A percentile compares a stretch with the other conserved stretches of the same genome.
Evolutionary conservation across 2,888 invertebrate genomes (phyloP).

Genomic region (Troides oblongomaculatus): DNA sequence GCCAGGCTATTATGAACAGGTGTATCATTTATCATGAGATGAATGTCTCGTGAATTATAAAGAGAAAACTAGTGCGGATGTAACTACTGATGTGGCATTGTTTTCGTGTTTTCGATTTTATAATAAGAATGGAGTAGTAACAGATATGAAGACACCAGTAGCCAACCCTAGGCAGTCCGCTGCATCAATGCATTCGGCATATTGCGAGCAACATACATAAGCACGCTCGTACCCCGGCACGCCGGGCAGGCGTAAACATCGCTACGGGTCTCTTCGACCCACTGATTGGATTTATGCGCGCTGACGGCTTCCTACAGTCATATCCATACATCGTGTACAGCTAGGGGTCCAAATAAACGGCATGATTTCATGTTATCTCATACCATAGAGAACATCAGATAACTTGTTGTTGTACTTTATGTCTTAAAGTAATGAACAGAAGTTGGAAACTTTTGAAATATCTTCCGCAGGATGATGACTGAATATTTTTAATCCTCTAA

Average conservation of each 20-base stretch:
- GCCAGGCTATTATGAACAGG: too few relatives aligned
- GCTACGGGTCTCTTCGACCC: conserved; percentile 52
- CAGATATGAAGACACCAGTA: neutral
- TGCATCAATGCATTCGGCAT: conserved; percentile 71
- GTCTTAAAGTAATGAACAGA: too few relatives aligned
- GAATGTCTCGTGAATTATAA: too few relatives aligned
- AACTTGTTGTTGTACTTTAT: neutral
- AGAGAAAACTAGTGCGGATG: too few relatives aligned
- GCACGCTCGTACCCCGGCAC: conserved; percentile 28
- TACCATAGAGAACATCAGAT: neutral
- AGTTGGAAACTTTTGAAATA: too few relatives aligned
- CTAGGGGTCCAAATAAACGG: neutral
- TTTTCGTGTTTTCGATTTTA: too few relatives aligned
- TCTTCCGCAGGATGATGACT: too few relatives aligned
- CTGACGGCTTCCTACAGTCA: conserved; percentile 40
- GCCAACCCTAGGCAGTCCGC: conserved; percentile 50
- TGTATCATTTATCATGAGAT: too few relatives aligned
- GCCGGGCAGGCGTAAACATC: conserved; percentile 49
- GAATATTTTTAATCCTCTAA: too few relatives aligned
- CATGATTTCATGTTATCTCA: neutral
- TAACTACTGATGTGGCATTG: too few relatives aligned
- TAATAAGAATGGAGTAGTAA: neutral
- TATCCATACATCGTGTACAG: conserved; percentile 18
- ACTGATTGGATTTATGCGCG: conserved; percentile 73
- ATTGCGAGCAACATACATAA: conserved; percentile 53